A percentile compares a stretch with the other conserved stretches of the same genome.
Conservation (phyloP, 2,888 invertebrate species). For the Marronus borbonicus region DNA sequence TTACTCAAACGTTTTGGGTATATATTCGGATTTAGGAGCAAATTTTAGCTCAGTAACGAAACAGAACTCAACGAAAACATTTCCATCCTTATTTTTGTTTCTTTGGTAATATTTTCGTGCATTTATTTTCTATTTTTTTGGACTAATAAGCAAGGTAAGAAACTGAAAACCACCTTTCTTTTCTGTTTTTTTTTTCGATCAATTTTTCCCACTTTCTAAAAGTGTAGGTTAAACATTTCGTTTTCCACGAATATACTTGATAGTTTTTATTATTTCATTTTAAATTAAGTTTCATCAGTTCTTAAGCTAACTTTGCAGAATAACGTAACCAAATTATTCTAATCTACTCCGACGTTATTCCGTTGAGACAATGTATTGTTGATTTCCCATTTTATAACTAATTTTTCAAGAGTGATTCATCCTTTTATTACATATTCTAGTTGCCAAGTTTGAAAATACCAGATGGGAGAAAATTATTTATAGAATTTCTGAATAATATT, state of each 20-base stretch:
- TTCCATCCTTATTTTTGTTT: constrained; percentile 23
- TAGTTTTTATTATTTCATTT: background rate
- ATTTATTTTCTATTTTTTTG: constrained; percentile 32
- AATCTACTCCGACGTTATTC: no score
- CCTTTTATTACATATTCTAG: constrained; percentile 27
- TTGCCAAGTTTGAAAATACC: constrained; percentile 40
- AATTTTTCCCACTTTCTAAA: background rate
- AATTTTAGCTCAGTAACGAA: constrained; percentile 38
- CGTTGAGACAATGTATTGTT: no score
- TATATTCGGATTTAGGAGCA: constrained; percentile 36
- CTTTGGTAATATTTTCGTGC: constrained; percentile 20
- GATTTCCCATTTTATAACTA: background rate
- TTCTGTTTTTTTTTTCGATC: background rate
- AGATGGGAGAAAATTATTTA: constrained; percentile 27
- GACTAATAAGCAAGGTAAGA: constrained; percentile 39
- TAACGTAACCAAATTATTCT: no score
- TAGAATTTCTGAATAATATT: constrained; percentile 31
- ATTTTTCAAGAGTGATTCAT: constrained; percentile 17
- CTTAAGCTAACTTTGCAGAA: no score
- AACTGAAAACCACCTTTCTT: background rate
- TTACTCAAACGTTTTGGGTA: constrained; percentile 28
- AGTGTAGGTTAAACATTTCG: background rate
- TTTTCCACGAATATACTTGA: background rate
- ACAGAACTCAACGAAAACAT: constrained; percentile 40
- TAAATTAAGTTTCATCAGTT: no score